A percentile compares a stretch with the other conserved stretches of the same genome.
These are phyloP conservation scores for Laticauda laticaudata DNA, from an alignment of 2,113 vertebrate genomes.

Conservation along the genomic window DNA sequence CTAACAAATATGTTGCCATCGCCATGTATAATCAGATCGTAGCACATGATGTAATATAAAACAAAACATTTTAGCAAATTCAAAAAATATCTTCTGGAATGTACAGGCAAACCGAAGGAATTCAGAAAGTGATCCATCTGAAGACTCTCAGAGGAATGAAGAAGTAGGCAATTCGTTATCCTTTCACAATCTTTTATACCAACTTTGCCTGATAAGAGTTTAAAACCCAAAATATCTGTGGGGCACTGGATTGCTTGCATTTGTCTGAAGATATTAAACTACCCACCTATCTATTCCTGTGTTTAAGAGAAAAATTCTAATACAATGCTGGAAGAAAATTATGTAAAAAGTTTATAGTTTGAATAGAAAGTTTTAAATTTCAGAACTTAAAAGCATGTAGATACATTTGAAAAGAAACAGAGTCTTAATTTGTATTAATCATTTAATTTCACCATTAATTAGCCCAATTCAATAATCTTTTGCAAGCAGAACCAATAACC, in stretches of 20 bases:
- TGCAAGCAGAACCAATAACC: background rate
- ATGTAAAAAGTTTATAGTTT: background rate
- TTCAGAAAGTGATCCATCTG: background rate
- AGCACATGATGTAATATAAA: background rate
- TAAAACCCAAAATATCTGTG: background rate
- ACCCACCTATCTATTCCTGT: too few relatives aligned
- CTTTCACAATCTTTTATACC: background rate
- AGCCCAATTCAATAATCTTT: background rate
- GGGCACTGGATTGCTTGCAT: background rate
- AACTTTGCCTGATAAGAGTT: background rate
- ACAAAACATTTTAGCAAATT: background rate
- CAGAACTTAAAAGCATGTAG: background rate
- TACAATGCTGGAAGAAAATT: background rate
- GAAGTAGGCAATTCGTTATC: background rate
- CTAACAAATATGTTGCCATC: background rate
- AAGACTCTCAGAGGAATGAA: background rate
- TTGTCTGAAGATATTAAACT: background rate
- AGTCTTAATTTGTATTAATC: background rate
- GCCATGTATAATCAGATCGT: background rate
- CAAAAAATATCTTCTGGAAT: background rate
- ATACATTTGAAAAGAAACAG: background rate
- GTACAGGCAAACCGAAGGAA: background rate
- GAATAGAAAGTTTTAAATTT: background rate
- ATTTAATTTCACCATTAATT: background rate
- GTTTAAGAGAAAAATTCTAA: background rate